phyloP scores from a whole-genome alignment of 2,113 vertebrate species.

The Aptenodytes forsteri region DNA sequence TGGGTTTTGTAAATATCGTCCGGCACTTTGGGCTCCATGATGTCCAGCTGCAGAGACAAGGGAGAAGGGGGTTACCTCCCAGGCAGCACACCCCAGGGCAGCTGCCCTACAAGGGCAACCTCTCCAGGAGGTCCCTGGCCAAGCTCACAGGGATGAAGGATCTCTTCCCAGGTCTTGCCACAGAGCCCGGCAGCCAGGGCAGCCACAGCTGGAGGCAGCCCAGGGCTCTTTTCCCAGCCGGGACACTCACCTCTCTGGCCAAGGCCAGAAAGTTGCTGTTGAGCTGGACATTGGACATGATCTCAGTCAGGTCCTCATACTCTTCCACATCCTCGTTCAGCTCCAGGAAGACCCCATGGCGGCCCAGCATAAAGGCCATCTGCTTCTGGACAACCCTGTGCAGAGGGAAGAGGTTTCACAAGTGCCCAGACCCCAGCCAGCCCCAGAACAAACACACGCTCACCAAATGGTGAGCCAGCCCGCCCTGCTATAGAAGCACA shows the following conservation, averaged over 20 bases:
- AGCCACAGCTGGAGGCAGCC: background rate
- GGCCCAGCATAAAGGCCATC: conserved; percentile 98
- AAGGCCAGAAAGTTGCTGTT: conserved; percentile 97
- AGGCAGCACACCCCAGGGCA: background rate
- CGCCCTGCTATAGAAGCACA: background rate
- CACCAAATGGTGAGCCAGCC: background rate
- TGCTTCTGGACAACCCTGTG: conserved; percentile 94
- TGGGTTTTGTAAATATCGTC: conserved; percentile 99
- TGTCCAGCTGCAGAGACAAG: conserved; percentile 85
- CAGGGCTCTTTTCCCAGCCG: background rate
- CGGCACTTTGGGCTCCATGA: conserved; percentile 99
- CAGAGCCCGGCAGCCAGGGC: background rate
- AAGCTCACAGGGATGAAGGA: background rate
- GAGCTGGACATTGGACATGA: conserved; percentile 99
- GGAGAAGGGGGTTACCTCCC: background rate
- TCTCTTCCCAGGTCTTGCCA: background rate
- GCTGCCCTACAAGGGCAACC: background rate
- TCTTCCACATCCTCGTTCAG: conserved; percentile 97
- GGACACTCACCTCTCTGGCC: conserved; percentile 89
- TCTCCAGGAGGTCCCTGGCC: background rate
- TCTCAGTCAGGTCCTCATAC: conserved; percentile 96
- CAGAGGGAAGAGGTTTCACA: background rate
- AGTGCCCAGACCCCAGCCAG: background rate
- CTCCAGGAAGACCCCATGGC: conserved; percentile 95
- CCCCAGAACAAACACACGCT: background rate